Evolutionary conservation across 1,140 invertebrate species (phyloP).

Genomic region (Drosophila nikananu): DNA sequence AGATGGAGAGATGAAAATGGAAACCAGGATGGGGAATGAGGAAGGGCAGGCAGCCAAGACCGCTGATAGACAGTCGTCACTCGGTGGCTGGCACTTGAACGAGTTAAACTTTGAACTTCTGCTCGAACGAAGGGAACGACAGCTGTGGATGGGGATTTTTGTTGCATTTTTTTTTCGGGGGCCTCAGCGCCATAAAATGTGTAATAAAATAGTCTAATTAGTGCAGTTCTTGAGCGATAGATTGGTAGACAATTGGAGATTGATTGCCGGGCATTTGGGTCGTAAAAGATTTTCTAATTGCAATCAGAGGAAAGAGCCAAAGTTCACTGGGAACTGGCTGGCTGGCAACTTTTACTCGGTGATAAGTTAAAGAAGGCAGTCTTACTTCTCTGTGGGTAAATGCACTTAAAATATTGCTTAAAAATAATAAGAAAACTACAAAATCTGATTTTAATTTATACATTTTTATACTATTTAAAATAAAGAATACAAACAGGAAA

Average conservation of each 20-base stretch:
- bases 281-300: constrained; percentile 51
- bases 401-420: neutral
- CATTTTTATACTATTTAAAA: too few species aligned
- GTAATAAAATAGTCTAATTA: constrained; percentile 65
- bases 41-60: neutral
- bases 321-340: constrained; percentile 10
- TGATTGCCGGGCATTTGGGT: constrained; percentile 45
- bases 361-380: constrained; percentile 9
- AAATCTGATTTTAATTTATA: neutral
- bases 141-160: constrained; percentile 7
- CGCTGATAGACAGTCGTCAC: constrained; percentile 71
- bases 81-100: constrained; percentile 69
- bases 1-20: constrained; percentile 11
- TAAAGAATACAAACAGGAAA: too few species aligned
- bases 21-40: constrained; percentile 5
- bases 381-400: neutral
- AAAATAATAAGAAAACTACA: neutral
- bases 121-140: constrained; percentile 35
- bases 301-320: constrained; percentile 25
- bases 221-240: constrained; percentile 38
- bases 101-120: constrained; percentile 70
- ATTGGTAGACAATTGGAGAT: constrained; percentile 61
- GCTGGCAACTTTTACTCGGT: constrained; percentile 22
- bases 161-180: constrained; percentile 47
- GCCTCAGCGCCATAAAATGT: constrained; percentile 49